Evolutionary conservation across 2,113 vertebrate genomes (phyloP).

Genomic region (Aptenodytes forsteri): DNA sequence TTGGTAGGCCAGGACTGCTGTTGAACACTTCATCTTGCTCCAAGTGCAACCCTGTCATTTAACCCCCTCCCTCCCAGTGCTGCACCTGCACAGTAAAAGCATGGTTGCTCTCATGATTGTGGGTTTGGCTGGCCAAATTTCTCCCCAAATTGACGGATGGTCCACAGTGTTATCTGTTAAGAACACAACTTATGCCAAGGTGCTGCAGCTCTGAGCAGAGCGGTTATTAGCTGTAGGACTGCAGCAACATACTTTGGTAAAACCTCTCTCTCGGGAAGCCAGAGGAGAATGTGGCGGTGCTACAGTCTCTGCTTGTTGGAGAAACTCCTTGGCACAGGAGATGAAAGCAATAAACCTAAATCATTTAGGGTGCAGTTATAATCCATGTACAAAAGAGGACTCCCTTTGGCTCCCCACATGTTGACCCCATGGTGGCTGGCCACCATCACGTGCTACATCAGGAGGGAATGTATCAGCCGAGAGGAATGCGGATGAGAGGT

Average conservation of each 20-base stretch:
- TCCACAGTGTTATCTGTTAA: rapidly evolving
- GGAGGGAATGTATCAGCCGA: neutral
- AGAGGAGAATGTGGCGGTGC: neutral
- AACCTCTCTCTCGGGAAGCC: neutral
- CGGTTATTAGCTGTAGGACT: neutral
- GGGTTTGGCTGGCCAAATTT: neutral
- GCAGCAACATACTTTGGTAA: neutral
- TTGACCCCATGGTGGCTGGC: neutral
- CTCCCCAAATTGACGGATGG: neutral
- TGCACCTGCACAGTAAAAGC: neutral
- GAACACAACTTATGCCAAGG: neutral
- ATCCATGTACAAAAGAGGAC: neutral
- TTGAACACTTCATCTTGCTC: neutral
- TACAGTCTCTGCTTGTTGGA: neutral
- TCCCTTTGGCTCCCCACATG: neutral
- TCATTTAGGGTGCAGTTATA: neutral
- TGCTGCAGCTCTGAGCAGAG: neutral
- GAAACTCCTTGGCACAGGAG: rapidly evolving
- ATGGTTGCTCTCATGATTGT: rapidly evolving
- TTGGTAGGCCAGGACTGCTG: neutral
- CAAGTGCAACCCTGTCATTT: neutral
- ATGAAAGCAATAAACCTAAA: neutral
- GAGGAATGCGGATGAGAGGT: neutral
- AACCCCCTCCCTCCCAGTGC: neutral
- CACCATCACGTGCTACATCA: neutral